phyloP scores from a whole-genome alignment of 92 coral and sea anemone genomes.

The Zoanthus sansibaricus region DNA sequence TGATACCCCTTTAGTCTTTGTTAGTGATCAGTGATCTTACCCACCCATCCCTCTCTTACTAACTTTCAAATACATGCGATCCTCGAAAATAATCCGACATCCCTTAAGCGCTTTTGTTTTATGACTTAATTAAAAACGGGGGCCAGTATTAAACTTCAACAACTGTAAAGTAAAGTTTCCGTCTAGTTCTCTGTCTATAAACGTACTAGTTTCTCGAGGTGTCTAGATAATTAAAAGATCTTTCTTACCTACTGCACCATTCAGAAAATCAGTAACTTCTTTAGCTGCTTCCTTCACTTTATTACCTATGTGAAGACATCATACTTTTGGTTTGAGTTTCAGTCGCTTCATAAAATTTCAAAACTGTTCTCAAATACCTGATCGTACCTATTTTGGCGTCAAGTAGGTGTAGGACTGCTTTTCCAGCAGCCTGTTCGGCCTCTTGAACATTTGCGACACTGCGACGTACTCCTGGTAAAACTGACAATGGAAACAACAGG shows the following conservation, averaged over 20 bases:
- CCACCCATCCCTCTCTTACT: too few species aligned
- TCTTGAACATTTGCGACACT: constrained; percentile 51
- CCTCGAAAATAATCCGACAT: too few species aligned
- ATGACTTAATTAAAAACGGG: too few species aligned
- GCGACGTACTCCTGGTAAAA: constrained; percentile 70
- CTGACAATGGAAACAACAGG: constrained; percentile 23
- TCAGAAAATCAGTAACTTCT: constrained; percentile 90
- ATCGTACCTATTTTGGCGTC: constrained; percentile 93
- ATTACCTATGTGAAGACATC: constrained; percentile 59
- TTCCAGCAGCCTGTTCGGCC: constrained; percentile 86
- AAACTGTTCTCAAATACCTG: background rate
- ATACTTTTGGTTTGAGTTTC: background rate
- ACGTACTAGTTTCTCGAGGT: background rate
- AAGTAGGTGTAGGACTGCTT: constrained; percentile 87
- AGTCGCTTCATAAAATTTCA: too few species aligned
- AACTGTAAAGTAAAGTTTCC: too few species aligned
- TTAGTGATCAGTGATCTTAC: too few species aligned
- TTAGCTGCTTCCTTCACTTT: constrained; percentile 94
- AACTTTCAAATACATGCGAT: too few species aligned
- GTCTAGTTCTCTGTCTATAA: too few species aligned
- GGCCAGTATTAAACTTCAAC: too few species aligned
- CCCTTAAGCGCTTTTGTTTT: too few species aligned
- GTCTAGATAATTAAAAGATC: background rate
- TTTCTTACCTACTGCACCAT: constrained; percentile 86
- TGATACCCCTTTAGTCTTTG: too few species aligned